Evolutionary conservation across 2,797 vertebrate species (phyloP), one percentile per base, ranked within the genome.

Genomic region (Poliocrania exsul): DNA sequence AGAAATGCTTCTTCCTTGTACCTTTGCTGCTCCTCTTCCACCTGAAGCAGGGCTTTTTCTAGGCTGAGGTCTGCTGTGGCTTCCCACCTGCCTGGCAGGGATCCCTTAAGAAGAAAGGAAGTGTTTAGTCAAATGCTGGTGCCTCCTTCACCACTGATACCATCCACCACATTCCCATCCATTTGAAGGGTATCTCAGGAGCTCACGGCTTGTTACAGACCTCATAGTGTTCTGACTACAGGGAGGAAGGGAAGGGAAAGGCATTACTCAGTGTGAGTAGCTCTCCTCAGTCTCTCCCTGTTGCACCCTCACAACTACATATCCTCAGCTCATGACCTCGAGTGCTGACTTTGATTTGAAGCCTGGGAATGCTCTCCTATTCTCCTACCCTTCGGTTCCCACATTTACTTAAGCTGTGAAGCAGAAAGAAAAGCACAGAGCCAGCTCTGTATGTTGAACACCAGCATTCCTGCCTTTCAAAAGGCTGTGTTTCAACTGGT

Each of bases 1-100:
- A 31, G n/a, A 56, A 60, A 71, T 19, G 11, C 11, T 65, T 70
- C 54, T 62, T 80, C 29, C 51, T 53, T 95, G 86, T 83, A 99
- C 99, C 99, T 99, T 92, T 99, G 98, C 69, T 99, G 98, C 86
- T 99, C 98, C 92, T 99, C 98, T 92, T 99, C 99, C 97, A 99
- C 87, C 72, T 98, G 98, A 95, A 98, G 97, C 64, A 99, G 98
- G 87, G 98, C 97, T 38, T 98, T 98, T 95, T 99, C 98, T 96
- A 99, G 91, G 56, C 98, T 97, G 86, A 96, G 97, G 50, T 99
- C 98, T 56, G 98, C 98, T 88, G 90, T 91, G 74, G 96, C 93
- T 91, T 97, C 97, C 96, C 82, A 97, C 96, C 96, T 88, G 54
- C 89, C 89, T 87, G 96, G 70, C 88, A 96, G 44, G 5, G 90